phyloP scores from a whole-genome alignment of 2,113 vertebrate genomes.

The Zosterops borbonicus region DNA sequence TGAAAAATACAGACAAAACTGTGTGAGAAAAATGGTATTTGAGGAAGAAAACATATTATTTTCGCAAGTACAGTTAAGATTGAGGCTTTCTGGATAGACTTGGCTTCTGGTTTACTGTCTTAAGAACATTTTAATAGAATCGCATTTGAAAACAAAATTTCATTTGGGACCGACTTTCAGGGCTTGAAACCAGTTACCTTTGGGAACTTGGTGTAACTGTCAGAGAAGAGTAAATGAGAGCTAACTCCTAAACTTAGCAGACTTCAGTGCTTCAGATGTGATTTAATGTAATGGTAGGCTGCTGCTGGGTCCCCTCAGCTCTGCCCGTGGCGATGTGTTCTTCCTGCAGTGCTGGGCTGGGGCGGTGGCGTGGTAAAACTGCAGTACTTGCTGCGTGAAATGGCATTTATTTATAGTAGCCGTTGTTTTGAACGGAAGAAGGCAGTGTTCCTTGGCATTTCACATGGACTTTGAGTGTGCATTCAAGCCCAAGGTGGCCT shows the following conservation, averaged over 20 bases:
- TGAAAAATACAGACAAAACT: background rate
- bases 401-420: background rate
- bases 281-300: background rate
- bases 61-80: background rate
- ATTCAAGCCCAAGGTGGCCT: background rate
- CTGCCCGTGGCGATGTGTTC: accelerated
- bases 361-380: background rate
- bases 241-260: background rate
- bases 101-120: background rate
- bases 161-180: background rate
- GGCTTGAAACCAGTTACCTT: background rate
- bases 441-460: background rate
- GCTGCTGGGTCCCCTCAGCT: background rate
- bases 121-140: background rate
- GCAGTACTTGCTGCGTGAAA: background rate
- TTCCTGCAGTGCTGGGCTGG: background rate
- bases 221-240: background rate
- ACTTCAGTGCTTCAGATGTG: background rate
- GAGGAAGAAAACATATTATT: background rate
- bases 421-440: accelerated
- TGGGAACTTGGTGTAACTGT: background rate
- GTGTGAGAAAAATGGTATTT: background rate
- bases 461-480: background rate
- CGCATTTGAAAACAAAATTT: background rate
- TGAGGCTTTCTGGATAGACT: background rate